These are phyloP conservation scores for Endomychus coccineus DNA, from an alignment of 2,888 invertebrate genomes.

Conservation along the genomic window DNA sequence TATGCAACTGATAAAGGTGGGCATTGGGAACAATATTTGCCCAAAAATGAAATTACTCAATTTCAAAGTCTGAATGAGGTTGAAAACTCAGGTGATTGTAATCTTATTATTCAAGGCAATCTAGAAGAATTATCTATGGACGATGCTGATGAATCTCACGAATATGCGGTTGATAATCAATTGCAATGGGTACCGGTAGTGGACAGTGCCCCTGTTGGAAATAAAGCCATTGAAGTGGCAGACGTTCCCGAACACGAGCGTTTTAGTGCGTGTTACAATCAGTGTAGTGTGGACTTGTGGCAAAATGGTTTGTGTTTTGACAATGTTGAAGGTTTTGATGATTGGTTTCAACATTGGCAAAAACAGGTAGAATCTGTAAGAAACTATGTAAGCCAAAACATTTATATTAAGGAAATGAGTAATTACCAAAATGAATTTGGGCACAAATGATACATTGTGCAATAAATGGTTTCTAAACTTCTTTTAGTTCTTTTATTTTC, in stretches of 20 bases:
- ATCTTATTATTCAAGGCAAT: background rate
- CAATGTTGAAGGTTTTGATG: conserved; percentile 30
- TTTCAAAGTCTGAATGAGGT: conserved; percentile 13
- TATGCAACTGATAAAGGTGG: conserved; percentile 24
- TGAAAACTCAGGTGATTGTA: background rate
- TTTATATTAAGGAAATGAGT: conserved; percentile 39
- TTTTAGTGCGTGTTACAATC: conserved; percentile 30
- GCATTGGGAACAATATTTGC: conserved; percentile 27
- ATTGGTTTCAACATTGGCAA: conserved; percentile 38
- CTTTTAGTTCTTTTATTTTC: no score
- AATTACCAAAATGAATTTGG: conserved; percentile 23
- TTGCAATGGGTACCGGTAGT: conserved; percentile 25
- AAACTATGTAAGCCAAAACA: conserved; percentile 38
- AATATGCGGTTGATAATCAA: conserved; percentile 15
- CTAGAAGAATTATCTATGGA: conserved; percentile 2
- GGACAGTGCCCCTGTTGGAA: no score
- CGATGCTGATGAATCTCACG: conserved; percentile 13
- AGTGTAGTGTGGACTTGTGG: conserved; percentile 32
- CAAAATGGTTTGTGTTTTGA: conserved; percentile 31
- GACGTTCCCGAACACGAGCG: conserved; percentile 16
- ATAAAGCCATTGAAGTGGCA: background rate
- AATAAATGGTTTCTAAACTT: no score
- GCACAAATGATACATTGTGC: no score
- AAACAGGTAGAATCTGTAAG: conserved; percentile 33
- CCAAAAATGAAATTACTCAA: conserved; percentile 16